Base-by-base conservation (phyloP, 1,140 invertebrate species). In the Zaprionus vittiger region DNA sequence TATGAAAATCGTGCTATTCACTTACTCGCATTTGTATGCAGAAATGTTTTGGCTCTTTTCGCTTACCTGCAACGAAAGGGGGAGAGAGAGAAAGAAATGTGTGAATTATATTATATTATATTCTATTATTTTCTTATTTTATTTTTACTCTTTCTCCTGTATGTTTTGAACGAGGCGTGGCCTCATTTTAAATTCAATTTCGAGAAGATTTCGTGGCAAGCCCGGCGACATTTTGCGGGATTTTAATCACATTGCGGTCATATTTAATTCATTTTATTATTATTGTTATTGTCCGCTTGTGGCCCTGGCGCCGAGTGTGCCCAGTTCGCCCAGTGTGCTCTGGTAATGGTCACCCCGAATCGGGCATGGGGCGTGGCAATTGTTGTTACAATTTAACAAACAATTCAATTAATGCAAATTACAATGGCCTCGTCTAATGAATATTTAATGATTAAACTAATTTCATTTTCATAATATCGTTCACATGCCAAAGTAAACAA, bases 371-470 rank as follows among this genome's bases (percentile, higher is more conserved):
- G 6, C 24, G 15, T 28, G 37, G 41, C 41, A 47, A 47, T 14
- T 14, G 20, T 52, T 84, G 87, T 89, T 79, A 79, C 74, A 89
- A 89, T 87, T 87, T 87, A 76, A 84, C 84, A 87, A 87, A 87
- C 84, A 87, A 87, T 87, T 87, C 84, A 87, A 87, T 87, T 89
- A 84, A 87, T 87, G 81, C 84, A 87, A 89, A 87, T 87, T 89
- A 89, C 84, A 84, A 79, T 80, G 70, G 77, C 77, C 61, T 57
- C 55, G 41, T 55, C 84, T 81, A 84, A 87, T 87, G 84, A 87
- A 87, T 87, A 87, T 89, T 89, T 87, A 89, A 87, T 83, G 84
- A 73, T 73, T 70, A 79, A 87, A 87, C 84, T 89, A 87, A 87
- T 87, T 87, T 87, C 81, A 89, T 84, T 83, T 89, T 87, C 84